These are phyloP conservation scores for Galemys pyrenaicus DNA, from an alignment of 2,113 vertebrate species.

Conservation along the genomic window DNA sequence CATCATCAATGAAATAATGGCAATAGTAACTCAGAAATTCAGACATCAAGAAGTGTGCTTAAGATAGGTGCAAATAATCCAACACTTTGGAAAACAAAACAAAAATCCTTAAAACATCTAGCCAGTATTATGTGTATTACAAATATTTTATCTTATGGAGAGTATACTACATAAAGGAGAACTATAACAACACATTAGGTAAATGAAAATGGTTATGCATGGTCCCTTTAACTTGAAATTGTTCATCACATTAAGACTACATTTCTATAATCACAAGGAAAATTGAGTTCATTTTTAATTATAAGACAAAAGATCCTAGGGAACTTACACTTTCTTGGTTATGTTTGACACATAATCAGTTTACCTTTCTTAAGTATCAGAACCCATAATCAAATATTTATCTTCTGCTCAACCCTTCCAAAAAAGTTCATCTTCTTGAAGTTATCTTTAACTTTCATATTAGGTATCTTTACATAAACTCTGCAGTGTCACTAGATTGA, in stretches of 20 bases:
- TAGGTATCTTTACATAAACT: conserved; percentile 4
- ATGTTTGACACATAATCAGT: neutral
- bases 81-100: neutral
- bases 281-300: neutral
- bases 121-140: neutral
- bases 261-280: neutral
- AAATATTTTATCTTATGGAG: neutral
- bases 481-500: neutral
- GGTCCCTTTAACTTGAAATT: neutral
- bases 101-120: neutral
- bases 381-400: neutral
- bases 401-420: neutral
- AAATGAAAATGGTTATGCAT: neutral
- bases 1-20: neutral
- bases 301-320: neutral
- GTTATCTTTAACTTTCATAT: neutral
- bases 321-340: neutral
- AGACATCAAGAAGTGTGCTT: neutral
- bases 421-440: neutral
- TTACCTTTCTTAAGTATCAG: neutral
- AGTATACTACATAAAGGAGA: neutral
- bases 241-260: neutral
- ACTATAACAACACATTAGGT: neutral
- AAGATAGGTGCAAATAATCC: neutral
- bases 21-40: neutral